Base-by-base conservation (phyloP, 2,888 invertebrate species). In the Lamellibrachia columna region DNA sequence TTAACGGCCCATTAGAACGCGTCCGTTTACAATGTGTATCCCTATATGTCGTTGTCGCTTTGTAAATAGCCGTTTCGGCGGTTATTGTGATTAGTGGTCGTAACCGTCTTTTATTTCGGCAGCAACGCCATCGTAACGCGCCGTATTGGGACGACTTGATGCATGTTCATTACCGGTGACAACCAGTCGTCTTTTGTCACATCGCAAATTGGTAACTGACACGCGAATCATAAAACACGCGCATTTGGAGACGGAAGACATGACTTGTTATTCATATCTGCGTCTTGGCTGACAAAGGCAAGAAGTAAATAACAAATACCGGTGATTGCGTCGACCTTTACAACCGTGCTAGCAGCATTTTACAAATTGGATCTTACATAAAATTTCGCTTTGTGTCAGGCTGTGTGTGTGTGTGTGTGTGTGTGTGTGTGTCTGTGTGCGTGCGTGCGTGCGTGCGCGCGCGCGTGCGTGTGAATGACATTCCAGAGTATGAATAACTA, bases 21-120 rank as follows among this genome's bases (percentile, higher is more conserved):
- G 75, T 75, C 15, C 75, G 6, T 6, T 75, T 75, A 75, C 75
- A 75, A n/a, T 75, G 75, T 75, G 6, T 15, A 75, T 75, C 22
- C n/a, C 75, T n/a, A 22, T 75, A 75, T 75, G 75, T 75, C 75
- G 75, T n/a, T 75, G 75, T 75, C 75, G 75, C 75, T 75, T 75
- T 75, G 75, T n/a, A 75, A 75, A 75, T 75, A 75, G 75, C 75
- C 75, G 75, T 75, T 75, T 75, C 75, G 75, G n/a, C 75, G 75
- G 75, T 75, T 75, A 75, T 75, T 75, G 22, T 75, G 75, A 75
- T 75, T 75, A 75, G 75, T 75, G 75, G 22, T 75, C 75, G 75
- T 75, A 75, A 75, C 75, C 75, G 75, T 75, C 75, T 75, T 75
- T 75, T 75, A 75, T 75, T 75, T 75, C 22, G 75, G 15, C 75